Conservation (phyloP, 2,797 vertebrate genomes). For the Onychomys leucogaster region DNA sequence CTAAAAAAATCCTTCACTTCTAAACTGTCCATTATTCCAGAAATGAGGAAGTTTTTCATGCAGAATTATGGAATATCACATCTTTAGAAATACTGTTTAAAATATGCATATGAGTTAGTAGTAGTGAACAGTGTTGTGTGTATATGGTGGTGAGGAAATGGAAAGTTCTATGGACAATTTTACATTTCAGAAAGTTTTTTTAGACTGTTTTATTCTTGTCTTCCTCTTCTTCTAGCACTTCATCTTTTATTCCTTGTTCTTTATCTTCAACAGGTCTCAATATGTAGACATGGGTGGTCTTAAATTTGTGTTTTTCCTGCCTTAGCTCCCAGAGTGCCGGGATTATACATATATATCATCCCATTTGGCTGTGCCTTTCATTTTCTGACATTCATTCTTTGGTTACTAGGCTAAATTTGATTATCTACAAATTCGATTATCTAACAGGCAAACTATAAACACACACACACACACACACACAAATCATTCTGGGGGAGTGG, state of each 20-base stretch:
- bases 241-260: background rate
- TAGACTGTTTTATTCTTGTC: background rate
- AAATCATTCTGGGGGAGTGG: background rate
- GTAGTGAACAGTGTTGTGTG: background rate
- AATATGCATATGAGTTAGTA: background rate
- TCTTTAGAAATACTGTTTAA: constrained; percentile 24
- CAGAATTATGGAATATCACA: background rate
- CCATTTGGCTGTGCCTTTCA: background rate
- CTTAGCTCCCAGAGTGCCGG: background rate
- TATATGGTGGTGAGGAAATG: background rate
- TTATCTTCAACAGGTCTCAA: background rate
- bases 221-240: background rate
- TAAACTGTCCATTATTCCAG: background rate
- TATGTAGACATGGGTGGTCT: background rate
- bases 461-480: background rate
- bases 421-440: background rate
- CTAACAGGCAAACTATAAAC: background rate
- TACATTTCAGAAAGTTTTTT: background rate
- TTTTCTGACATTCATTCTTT: background rate
- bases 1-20: constrained; percentile 23
- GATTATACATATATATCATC: background rate
- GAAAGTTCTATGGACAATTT: background rate
- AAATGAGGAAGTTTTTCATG: background rate
- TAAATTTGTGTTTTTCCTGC: background rate
- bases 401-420: background rate